Percentiles rank a stretch among this genome's conserved stretches.
Evolutionary conservation across 2,888 invertebrate genomes (phyloP).

Genomic region (Drosophila multiciliata): DNA sequence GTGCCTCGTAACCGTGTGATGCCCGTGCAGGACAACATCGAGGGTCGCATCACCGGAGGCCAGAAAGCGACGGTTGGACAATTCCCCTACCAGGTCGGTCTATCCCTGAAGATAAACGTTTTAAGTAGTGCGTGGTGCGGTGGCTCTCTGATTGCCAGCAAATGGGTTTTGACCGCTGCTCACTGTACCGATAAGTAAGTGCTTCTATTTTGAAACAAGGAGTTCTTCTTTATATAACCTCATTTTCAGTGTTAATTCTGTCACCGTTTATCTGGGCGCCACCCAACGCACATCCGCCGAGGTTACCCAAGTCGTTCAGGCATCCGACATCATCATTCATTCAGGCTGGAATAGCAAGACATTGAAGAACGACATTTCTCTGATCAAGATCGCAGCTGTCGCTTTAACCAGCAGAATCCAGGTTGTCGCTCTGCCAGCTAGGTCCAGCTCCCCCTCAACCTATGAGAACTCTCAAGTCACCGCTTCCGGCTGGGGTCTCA

Average conservation of each 20-base stretch:
- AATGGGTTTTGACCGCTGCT: constrained; percentile 72
- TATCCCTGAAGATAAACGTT: constrained; percentile 48
- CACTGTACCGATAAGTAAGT: constrained; percentile 74
- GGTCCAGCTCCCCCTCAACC: constrained; percentile 45
- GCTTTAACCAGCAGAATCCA: constrained; percentile 23
- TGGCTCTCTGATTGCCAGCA: constrained; percentile 61
- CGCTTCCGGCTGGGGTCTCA: constrained; percentile 76
- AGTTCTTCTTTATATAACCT: neutral
- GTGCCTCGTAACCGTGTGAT: constrained; percentile 43
- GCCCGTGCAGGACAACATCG: constrained; percentile 62
- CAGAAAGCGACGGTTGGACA: constrained; percentile 50
- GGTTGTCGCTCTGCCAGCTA: constrained; percentile 37
- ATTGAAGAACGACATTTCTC: constrained; percentile 71
- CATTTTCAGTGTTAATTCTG: constrained; percentile 42
- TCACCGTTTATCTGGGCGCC: too few species aligned
- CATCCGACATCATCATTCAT: constrained; percentile 78
- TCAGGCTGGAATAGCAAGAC: constrained; percentile 64
- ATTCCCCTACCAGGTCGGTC: constrained; percentile 74
- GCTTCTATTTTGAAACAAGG: neutral
- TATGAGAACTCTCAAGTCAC: constrained; percentile 28
- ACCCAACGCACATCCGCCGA: too few species aligned
- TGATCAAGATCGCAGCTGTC: constrained; percentile 61
- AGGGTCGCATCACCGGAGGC: constrained; percentile 67
- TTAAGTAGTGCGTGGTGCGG: constrained; percentile 65
- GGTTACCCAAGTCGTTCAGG: neutral